phyloP scores from a whole-genome alignment of 1,140 invertebrate genomes.

The Trissolcus basalis region DNA sequence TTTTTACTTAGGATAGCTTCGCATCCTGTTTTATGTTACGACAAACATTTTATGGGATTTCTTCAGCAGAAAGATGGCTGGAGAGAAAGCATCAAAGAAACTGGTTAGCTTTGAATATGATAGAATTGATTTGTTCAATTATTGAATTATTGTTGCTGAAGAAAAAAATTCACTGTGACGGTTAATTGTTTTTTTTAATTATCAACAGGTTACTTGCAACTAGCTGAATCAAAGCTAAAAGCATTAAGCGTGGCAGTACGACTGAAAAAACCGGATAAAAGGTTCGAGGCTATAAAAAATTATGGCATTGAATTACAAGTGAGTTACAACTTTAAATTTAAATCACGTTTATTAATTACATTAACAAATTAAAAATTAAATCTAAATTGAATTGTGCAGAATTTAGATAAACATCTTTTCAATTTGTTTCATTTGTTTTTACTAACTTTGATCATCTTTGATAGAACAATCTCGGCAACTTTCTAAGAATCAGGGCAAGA shows the following conservation, averaged over 20 bases:
- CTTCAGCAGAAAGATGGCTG: conserved; percentile 85
- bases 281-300: conserved; percentile 85
- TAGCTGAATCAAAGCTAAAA: conserved; percentile 86
- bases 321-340: conserved; percentile 66
- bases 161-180: too few relatives aligned
- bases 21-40: conserved; percentile 84
- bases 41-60: conserved; percentile 86
- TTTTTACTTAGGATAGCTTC: conserved; percentile 86
- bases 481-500: conserved; percentile 79
- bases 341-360: too few relatives aligned
- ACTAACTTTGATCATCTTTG: conserved; percentile 51
- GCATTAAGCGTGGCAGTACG: conserved; percentile 84
- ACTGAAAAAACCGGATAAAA: conserved; percentile 83
- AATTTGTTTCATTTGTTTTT: too few relatives aligned
- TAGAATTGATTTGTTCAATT: too few relatives aligned
- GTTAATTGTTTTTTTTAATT: conserved; percentile 64
- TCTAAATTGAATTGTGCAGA: too few relatives aligned
- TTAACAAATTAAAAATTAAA: too few relatives aligned
- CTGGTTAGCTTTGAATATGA: conserved; percentile 78
- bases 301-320: conserved; percentile 86
- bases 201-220: conserved; percentile 79
- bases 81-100: conserved; percentile 85
- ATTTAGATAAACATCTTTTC: too few relatives aligned
- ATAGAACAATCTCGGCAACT: conserved; percentile 75
- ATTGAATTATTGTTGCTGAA: not conserved